phyloP scores from a whole-genome alignment of 1,140 invertebrate species.

The Papilio xuthus region DNA sequence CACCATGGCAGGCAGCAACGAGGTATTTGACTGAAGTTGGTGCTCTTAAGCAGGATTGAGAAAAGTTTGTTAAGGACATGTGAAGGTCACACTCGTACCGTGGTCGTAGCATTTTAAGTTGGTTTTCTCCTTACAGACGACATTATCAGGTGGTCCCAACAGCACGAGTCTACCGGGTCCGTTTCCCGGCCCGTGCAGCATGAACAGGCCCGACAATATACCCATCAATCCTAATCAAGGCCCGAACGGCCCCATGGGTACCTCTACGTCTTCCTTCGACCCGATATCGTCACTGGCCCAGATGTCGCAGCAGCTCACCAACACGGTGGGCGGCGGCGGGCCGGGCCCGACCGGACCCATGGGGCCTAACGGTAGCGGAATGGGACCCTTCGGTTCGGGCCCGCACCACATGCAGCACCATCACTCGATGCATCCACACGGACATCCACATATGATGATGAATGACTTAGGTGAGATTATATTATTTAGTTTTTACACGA shows the following conservation, averaged over 20 bases:
- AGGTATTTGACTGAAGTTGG: constrained; percentile 47
- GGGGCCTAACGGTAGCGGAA: constrained; percentile 80
- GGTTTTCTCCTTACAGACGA: constrained; percentile 57
- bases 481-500: background rate
- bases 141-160: constrained; percentile 73
- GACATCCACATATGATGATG: constrained; percentile 78
- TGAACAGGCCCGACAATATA: constrained; percentile 88
- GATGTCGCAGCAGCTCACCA: constrained; percentile 96
- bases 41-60: background rate
- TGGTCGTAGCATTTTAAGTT: background rate
- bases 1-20: constrained; percentile 59
- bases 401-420: constrained; percentile 77
- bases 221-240: constrained; percentile 90
- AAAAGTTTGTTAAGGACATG: background rate
- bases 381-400: constrained; percentile 82
- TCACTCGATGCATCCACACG: constrained; percentile 74
- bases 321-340: constrained; percentile 82
- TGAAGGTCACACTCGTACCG: no score
- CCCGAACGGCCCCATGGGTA: constrained; percentile 69
- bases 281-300: constrained; percentile 96
- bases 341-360: constrained; percentile 81
- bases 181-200: constrained; percentile 71
- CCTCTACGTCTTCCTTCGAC: constrained; percentile 89
- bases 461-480: constrained; percentile 69
- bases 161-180: constrained; percentile 70